Base-by-base conservation (phyloP, 2,888 invertebrate genomes). In the Troilus luridus region DNA sequence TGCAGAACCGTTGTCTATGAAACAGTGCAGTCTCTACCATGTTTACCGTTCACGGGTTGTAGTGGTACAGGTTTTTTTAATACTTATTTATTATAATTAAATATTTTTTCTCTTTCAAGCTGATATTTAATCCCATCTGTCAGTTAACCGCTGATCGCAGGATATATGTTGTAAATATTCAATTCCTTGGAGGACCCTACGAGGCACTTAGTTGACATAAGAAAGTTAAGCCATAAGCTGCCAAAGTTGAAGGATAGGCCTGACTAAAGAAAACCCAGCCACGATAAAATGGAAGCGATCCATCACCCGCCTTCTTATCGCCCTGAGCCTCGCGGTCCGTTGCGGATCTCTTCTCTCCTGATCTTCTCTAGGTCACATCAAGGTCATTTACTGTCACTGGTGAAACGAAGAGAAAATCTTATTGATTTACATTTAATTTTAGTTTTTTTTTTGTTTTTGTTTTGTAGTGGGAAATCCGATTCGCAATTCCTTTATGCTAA, bases 221-320 rank as follows among this genome's bases (percentile, higher is more conserved):
- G 72, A 67, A 77, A 77, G 72, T 77, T 77, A 77, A 77, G 72
- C 72, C 72, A 17, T 77, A 77, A 77, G 41, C 27, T 77, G 72
- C 72, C 72, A 77, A 77, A 77, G 72, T 77, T 77, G 72, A 77
- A 41, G 72, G 72, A 77, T 77, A 1, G 72, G 17, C 59, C 2
- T 17, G 67, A 64, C 24, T 41, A 41, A 77, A 77, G 72, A 77
- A 77, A 41, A 27, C 21, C 72, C 72, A 19, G 27, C 72, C 41
- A 8, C 27, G 72, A 77, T 77, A 77, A 77, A 77, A 41, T 41
- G 72, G 41, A 27, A 41, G 17, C 72, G 72, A 77, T 77, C 72
- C 72, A 77, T 77, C 72, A 77, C 72, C 72, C 72, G 8, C 17
- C 41, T 77, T 41, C 72, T 77, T 77, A 77, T 77, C 72, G 27